Conservation (phyloP, 2,797 vertebrate species). For the Rhodeus uyekii region DNA sequence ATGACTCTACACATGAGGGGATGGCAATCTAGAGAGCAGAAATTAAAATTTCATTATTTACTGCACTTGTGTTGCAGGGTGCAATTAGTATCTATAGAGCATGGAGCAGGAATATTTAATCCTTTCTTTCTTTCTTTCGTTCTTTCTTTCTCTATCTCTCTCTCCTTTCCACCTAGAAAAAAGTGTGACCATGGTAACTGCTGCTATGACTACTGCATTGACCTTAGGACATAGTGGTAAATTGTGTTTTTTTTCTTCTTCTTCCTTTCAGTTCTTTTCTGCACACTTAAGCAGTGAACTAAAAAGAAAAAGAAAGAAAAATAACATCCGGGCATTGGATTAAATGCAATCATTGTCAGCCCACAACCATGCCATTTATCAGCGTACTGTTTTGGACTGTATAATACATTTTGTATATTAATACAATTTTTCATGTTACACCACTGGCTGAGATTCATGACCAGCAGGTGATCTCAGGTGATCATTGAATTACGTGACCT, state of each 20-base stretch:
- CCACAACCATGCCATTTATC: constrained; percentile 87
- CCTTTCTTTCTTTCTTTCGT: constrained; percentile 60
- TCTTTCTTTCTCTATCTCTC: constrained; percentile 76
- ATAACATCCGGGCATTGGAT: constrained; percentile 74
- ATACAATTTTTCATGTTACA: constrained; percentile 92
- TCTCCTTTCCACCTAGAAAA: constrained; percentile 73
- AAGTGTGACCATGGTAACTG: constrained; percentile 82
- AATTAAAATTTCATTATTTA: constrained; percentile 99
- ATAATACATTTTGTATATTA: constrained; percentile 95
- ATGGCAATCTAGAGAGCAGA: constrained; percentile 76
- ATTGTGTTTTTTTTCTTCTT: constrained; percentile 74
- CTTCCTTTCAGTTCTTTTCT: constrained; percentile 85
- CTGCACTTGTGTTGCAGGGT: constrained; percentile 81
- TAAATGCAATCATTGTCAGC: constrained; percentile 88
- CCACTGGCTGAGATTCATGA: constrained; percentile 89
- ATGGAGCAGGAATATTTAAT: constrained; percentile 84
- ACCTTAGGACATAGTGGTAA: constrained; percentile 84
- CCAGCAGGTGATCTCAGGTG: constrained; percentile 91
- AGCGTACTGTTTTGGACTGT: constrained; percentile 88
- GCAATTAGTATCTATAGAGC: constrained; percentile 93
- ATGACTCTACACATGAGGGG: constrained; percentile 81
- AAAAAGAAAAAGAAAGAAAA: constrained; percentile 69
- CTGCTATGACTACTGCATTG: constrained; percentile 86
- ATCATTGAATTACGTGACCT: constrained; percentile 93
- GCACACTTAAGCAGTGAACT: constrained; percentile 81